A percentile compares a stretch with the other conserved stretches of the same genome.
phyloP scores from a whole-genome alignment of 2,797 vertebrate species.

The Siniperca obscura region DNA sequence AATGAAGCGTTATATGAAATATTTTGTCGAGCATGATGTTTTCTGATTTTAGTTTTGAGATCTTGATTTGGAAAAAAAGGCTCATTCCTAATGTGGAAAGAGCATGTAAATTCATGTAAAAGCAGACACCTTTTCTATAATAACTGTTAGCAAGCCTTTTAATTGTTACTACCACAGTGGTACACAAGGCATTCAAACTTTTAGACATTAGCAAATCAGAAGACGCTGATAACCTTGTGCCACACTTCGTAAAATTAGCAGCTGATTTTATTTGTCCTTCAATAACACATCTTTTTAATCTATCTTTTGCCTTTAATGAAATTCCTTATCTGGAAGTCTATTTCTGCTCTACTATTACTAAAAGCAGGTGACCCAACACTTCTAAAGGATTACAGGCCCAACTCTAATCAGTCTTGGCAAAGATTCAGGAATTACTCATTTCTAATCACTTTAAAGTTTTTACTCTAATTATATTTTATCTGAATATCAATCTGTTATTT shows the following conservation, averaged over 20 bases:
- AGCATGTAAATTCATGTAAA: neutral
- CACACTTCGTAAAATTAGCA: slow-evolving; percentile 24
- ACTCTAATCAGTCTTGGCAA: slow-evolving; percentile 10
- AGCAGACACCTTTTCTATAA: neutral
- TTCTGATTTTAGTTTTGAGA: neutral
- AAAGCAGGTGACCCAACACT: slow-evolving; percentile 27
- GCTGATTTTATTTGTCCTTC: slow-evolving; percentile 28
- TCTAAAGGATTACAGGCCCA: slow-evolving; percentile 25
- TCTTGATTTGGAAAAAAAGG: neutral
- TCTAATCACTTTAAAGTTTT: slow-evolving; percentile 27
- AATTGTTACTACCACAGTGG: neutral
- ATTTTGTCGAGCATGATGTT: neutral
- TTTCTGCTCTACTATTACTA: slow-evolving; percentile 29
- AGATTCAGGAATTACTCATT: neutral
- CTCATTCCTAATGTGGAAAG: neutral
- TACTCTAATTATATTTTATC: slow-evolving; percentile 10
- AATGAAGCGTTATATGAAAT: neutral
- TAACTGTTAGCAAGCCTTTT: neutral
- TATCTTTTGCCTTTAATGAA: slow-evolving; percentile 45
- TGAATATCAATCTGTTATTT: slow-evolving; percentile 13
- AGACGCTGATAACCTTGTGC: slow-evolving; percentile 21
- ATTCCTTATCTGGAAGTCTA: slow-evolving; percentile 47
- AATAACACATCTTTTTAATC: slow-evolving; percentile 39
- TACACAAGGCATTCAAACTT: neutral
- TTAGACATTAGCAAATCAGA: slow-evolving; percentile 7